Conservation (phyloP, 2,888 invertebrate species). For the Polyommatus icarus region DNA sequence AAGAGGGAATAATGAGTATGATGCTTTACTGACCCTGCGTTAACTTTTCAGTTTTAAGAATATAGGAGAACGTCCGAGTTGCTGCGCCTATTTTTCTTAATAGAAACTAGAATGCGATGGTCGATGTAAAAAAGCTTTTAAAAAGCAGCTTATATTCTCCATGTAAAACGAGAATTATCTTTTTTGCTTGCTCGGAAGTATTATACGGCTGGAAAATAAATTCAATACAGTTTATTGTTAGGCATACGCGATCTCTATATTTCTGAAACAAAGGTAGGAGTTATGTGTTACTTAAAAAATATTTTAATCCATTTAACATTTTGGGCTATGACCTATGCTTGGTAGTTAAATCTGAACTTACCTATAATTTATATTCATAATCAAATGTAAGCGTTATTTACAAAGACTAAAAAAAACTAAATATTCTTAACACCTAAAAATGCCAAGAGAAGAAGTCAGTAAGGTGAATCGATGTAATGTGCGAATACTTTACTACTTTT, state of each 20-base stretch:
- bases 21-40: conserved; percentile 28
- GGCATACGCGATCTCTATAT: background rate
- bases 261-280: background rate
- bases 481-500: background rate
- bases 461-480: too few species aligned
- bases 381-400: too few species aligned
- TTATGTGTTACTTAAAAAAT: background rate
- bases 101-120: conserved; percentile 28
- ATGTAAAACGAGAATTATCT: conserved; percentile 14
- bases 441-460: too few species aligned
- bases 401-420: too few species aligned
- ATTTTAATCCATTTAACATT: too few species aligned
- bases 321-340: too few species aligned
- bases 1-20: conserved; percentile 32
- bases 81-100: conserved; percentile 28
- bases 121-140: conserved; percentile 19
- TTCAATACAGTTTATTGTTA: background rate
- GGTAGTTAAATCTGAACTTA: too few species aligned
- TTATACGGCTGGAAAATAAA: background rate
- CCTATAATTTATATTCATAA: too few species aligned
- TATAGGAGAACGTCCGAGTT: conserved; percentile 17
- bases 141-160: conserved; percentile 23
- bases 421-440: too few species aligned
- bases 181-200: background rate
- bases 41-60: conserved; percentile 29